Conservation (phyloP, 2,113 vertebrate species). For the Rostratula benghalensis region DNA sequence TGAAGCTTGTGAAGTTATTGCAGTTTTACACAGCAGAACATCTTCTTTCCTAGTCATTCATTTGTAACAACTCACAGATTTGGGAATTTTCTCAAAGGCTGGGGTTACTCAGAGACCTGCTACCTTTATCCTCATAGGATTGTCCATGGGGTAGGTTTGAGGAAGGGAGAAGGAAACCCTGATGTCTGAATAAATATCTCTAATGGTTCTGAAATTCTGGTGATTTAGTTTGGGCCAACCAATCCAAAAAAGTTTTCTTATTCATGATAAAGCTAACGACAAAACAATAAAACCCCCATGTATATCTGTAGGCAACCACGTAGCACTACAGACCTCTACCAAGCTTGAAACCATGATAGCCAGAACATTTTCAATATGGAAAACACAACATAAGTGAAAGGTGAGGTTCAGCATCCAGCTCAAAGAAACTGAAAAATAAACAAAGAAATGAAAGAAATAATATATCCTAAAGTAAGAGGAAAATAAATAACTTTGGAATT, state of each 20-base stretch:
- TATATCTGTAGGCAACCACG: not conserved
- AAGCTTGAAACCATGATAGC: not conserved
- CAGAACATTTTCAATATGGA: not conserved
- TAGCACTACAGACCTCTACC: not conserved
- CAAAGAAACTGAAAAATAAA: not conserved
- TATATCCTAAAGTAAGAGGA: not conserved
- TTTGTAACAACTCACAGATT: not conserved
- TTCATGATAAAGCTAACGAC: not conserved
- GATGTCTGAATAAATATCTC: not conserved
- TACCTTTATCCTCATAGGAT: not conserved
- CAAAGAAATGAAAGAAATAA: not conserved
- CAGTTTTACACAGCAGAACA: not conserved
- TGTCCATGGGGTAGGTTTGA: rapidly evolving
- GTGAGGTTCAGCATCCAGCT: not conserved
- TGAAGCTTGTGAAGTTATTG: not conserved
- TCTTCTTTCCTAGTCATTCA: not conserved
- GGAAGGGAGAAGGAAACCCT: not conserved
- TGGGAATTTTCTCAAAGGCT: not conserved
- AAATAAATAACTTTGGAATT: not conserved
- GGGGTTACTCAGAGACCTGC: not conserved
- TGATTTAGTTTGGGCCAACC: not conserved
- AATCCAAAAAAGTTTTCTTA: not conserved
- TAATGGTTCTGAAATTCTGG: not conserved
- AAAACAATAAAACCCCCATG: not conserved
- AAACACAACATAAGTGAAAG: not conserved